These are phyloP conservation scores for Suricata suricatta DNA, from an alignment of 2,113 vertebrate genomes.

Conservation along the genomic window DNA sequence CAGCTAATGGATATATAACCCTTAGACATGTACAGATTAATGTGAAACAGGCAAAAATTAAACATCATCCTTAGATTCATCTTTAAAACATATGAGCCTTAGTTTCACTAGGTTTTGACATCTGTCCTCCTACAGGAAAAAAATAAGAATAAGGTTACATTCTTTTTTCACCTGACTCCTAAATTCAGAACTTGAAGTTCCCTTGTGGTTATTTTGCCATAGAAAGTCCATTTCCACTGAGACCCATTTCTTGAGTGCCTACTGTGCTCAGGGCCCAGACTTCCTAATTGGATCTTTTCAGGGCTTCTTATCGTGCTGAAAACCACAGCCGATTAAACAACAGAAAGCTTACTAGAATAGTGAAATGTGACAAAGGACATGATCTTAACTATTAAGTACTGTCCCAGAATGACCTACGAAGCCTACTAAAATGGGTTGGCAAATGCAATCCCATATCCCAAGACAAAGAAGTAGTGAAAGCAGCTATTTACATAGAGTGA, in stretches of 20 bases:
- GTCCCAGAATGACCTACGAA: background rate
- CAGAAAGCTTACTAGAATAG: slow-evolving; percentile 13
- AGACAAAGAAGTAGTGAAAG: background rate
- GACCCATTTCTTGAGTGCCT: slow-evolving; percentile 37
- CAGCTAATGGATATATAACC: slow-evolving; percentile 44
- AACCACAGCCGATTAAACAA: background rate
- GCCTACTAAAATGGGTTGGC: background rate
- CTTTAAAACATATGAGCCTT: slow-evolving; percentile 6
- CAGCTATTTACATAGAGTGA: background rate
- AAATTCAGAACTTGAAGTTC: background rate
- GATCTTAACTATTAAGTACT: background rate
- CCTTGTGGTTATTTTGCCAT: background rate
- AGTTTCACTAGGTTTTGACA: slow-evolving; percentile 43
- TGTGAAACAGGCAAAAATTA: slow-evolving; percentile 34
- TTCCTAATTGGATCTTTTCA: slow-evolving; percentile 3
- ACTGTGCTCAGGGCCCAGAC: background rate
- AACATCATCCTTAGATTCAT: slow-evolving; percentile 7
- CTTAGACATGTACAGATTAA: slow-evolving; percentile 37
- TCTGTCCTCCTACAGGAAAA: background rate
- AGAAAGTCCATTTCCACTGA: background rate
- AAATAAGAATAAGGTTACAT: background rate
- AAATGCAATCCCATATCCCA: background rate
- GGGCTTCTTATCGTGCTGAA: background rate
- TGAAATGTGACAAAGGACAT: background rate
- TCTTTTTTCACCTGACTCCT: slow-evolving; percentile 3